Evolutionary conservation across 2,888 invertebrate species (phyloP), one percentile per base, ranked within the genome.

Genomic region (Hedya salicella): DNA sequence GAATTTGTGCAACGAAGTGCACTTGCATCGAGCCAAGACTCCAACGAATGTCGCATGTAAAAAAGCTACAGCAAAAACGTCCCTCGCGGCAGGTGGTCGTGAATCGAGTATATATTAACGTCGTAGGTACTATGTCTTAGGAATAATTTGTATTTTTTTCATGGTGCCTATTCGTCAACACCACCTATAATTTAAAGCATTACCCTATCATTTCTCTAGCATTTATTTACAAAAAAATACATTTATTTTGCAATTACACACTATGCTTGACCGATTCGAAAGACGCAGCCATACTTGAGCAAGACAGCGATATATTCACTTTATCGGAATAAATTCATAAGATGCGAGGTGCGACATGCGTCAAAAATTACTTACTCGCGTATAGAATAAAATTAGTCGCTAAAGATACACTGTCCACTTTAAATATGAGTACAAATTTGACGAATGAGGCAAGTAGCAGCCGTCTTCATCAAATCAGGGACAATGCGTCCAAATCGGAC

Each of bases 111-210:
- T 21, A 64, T 25, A 32, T 40, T 49, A 53, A 44, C 32, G 52
- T 52, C 52, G 16, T 65, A 65, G 46, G 44, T 57, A 48, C 65
- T 65, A 65, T 44, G 25, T 60, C 66, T 66, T 66, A 66, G 16
- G 61, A 54, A 21, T 66, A 66, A 66, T 66, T 66, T 66, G 66
- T 66, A 66, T 66, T 61, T 66, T 49, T 25, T 54, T 48, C 39
- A 39, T 54, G 60, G 54, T 53, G 16, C 25, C 36, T 39, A 36
- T 53, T 21, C 56, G 40, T 50, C 57, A 44, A 32, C 57, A 48
- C 64, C 53, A 21, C 68, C 68, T 70, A 70, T 69, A 70, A 73
- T 70, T 74, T 74, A 73, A 74, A 73, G 74, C 74, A 69, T 25
- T 49, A 66, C n/a, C 66, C 60, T 66, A 66, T 71, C 70, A 67